A percentile compares a stretch with the other conserved stretches of the same genome.
Evolutionary conservation across 2,797 vertebrate genomes (phyloP).

Genomic region (Podarcis lilfordi): DNA sequence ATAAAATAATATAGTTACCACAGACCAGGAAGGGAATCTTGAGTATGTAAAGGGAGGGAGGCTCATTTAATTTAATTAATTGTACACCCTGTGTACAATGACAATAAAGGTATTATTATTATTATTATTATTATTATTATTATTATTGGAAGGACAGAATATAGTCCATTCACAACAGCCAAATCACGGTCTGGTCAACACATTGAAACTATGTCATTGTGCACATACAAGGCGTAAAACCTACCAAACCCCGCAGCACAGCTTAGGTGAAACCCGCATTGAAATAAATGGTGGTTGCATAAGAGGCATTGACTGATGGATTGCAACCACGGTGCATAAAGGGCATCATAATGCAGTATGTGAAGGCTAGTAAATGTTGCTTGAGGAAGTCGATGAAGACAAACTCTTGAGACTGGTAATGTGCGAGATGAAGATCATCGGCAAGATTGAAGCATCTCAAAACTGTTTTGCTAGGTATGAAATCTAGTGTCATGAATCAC

Average conservation of each 20-base stretch:
- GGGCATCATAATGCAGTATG: neutral
- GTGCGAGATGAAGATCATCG: neutral
- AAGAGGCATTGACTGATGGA: neutral
- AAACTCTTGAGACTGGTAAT: neutral
- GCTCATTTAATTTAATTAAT: too few species aligned
- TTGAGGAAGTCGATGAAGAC: neutral
- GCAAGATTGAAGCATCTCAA: slow-evolving; percentile 25
- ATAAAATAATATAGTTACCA: neutral
- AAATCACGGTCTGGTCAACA: neutral
- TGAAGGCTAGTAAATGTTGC: neutral
- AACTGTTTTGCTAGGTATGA: slow-evolving; percentile 20
- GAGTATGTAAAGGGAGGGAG: neutral
- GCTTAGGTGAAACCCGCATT: neutral
- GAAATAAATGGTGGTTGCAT: neutral
- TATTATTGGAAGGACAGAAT: neutral
- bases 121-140: too few species aligned
- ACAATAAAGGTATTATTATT: too few species aligned
- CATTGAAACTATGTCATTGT: neutral
- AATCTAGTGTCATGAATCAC: slow-evolving; percentile 28
- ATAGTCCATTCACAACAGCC: neutral
- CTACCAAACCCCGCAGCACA: neutral
- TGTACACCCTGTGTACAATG: too few species aligned
- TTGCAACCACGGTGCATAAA: neutral
- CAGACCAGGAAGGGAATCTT: neutral
- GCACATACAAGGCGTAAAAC: neutral